Evolutionary conservation across 2,113 vertebrate species (phyloP), one percentile per base, ranked within the genome.

Genomic region (Centropristis striata): DNA sequence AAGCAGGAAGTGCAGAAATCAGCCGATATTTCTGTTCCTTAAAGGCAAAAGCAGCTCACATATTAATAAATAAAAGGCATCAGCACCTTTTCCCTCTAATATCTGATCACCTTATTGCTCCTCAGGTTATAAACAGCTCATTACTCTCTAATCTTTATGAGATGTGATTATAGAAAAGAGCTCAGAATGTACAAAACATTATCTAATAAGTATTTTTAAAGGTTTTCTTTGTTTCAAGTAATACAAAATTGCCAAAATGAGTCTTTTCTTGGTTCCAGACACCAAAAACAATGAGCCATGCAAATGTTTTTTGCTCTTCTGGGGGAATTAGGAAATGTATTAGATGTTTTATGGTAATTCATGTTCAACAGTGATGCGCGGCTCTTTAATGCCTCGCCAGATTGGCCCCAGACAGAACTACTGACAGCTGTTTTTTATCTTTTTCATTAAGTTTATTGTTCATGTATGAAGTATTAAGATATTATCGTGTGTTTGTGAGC

Each of bases 51-150:
- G n/a, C 12, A 46, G 46, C 47, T 75, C 37, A 37, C 4, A 68
- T 49, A 69, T 70, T 70, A 73, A 87, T 71, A 78, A 68, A 15
- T 60, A 58, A 72, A 83, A 67, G 69, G 49, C 27, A 69, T 69
- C 27, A 44, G 63, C 67, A 53, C 49, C 57, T 53, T 50, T 61
- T 51, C 41, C 66, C 21, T 2, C 7, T 51, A 47, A 72, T 63
- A 75, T 50, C 27, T 54, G 9, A 65, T 79, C 55, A 23, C 32
- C 41, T 59, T 77, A 28, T 21, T 46, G 67, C 53, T 75, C 78
- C 80, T 90, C 84, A 80, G 84, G 81, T 75, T 77, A 81, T 49
- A 49, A 74, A 76, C 27, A 44, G 27, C 70, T 67, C 61, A 78
- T 73, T 60, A 49, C 8, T 27, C 37, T 36, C 1, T 50, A 51